A percentile compares a stretch with the other conserved stretches of the same genome.
phyloP scores from a whole-genome alignment of 2,113 vertebrate species.

The Tyto alba region DNA sequence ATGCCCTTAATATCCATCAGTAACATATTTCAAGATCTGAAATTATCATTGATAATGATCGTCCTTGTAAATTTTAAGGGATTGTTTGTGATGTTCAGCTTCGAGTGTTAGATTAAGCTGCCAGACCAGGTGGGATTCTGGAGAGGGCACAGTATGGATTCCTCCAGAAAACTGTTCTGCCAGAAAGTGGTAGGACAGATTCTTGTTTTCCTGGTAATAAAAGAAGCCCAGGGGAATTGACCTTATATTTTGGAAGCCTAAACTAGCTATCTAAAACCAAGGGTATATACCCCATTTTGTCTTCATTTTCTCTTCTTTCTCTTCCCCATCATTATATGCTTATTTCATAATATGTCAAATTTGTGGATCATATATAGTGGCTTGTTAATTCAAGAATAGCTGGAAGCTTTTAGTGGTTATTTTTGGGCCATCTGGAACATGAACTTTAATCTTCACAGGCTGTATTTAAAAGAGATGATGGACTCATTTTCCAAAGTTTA shows the following conservation, averaged over 20 bases:
- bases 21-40: neutral
- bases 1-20: neutral
- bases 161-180: neutral
- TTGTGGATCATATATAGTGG: neutral
- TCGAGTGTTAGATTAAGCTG: neutral
- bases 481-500: conserved; percentile 31
- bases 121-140: neutral
- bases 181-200: neutral
- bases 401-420: neutral
- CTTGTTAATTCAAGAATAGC: conserved; percentile 11
- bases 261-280: neutral
- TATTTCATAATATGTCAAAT: neutral
- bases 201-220: neutral
- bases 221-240: neutral
- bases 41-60: neutral
- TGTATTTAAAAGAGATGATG: neutral
- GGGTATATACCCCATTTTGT: neutral
- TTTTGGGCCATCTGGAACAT: conserved; percentile 27
- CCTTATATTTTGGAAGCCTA: neutral
- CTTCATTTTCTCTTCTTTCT: neutral
- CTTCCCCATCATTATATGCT: neutral
- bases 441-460: neutral
- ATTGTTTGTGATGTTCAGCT: neutral
- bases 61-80: neutral
- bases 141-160: neutral